phyloP scores from a whole-genome alignment of 2,888 invertebrate genomes.

The Labia minor region DNA sequence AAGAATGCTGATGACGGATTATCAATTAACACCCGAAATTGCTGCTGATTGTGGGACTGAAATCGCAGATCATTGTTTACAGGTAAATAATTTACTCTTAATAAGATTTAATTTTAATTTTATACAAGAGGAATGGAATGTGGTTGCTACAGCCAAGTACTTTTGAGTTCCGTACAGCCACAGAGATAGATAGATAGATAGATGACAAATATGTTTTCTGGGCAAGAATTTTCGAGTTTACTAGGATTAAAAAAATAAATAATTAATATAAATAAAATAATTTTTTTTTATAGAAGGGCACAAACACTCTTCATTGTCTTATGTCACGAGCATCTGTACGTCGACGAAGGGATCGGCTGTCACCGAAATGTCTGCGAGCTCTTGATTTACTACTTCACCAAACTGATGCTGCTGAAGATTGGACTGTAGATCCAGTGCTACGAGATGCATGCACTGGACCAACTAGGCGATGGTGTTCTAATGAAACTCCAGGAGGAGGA shows the following conservation, averaged over 20 bases:
- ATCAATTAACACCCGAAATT: conserved; percentile 84
- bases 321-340: conserved; percentile 74
- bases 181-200: no score
- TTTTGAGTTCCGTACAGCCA: no score
- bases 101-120: no score
- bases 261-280: no score
- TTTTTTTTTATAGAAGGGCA: background rate
- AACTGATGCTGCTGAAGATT: conserved; percentile 88
- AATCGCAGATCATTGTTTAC: background rate
- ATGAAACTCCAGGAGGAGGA: conserved; percentile 36
- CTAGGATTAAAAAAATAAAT: no score
- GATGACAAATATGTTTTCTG: no score
- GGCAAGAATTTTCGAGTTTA: no score
- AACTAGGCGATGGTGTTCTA: conserved; percentile 64
- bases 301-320: conserved; percentile 65
- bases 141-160: no score
- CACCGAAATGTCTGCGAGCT: conserved; percentile 60
- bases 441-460: conserved; percentile 77
- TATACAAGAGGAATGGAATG: no score
- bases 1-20: conserved; percentile 85
- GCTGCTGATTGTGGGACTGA: conserved; percentile 57
- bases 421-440: conserved; percentile 86
- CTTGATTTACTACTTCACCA: conserved; percentile 71
- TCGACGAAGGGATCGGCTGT: conserved; percentile 53
- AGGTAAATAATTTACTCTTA: background rate